Base-by-base conservation (phyloP, 2,113 vertebrate species). In the Engystomops pustulosus region DNA sequence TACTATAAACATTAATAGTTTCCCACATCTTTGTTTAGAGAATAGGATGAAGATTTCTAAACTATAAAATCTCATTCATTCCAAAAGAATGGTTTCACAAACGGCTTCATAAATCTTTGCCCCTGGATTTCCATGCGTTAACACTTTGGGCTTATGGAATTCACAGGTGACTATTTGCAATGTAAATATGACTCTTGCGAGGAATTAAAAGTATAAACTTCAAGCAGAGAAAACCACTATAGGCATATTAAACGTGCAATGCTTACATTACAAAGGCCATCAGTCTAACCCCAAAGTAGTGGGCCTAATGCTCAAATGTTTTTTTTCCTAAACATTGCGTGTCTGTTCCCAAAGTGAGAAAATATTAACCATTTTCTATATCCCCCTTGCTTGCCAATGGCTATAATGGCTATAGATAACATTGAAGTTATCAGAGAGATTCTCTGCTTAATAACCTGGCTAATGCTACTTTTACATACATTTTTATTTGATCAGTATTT, bases 21-120 rank as follows among this genome's bases (percentile, higher is more conserved):
- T 94, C 94, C 93, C 94, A 94, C 93, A 93, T 94, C 93, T 94
- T 93, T 94, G 94, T 94, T 95, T 94, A 93, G 92, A 94, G 91
- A 93, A 93, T 89, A 92, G 91, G 83, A 88, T 87, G 89, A 91
- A 89, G 91, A 92, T 94, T 94, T 95, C 92, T 94, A 95, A 95
- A 95, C 93, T 93, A 91, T 86, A 89, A 91, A 90, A 91, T 91
- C 88, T 89, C 90, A 91, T 90, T 93, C 91, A 90, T 93, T 94
- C 91, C 92, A 93, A 90, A 91, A 91, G 88, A 91, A 92, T 89
- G 88, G 87, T 90, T 92, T 93, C 90, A 87, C 89, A 93, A 92
- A 93, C 81, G 89, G 88, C 69, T 58, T 3, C 90, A 92, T 93
- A 94, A 93, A 93, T 93, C 90, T 93, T 92, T 85, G 81, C 79